Evolutionary conservation across 2,797 vertebrate genomes (phyloP), one percentile per base, ranked within the genome.

Genomic region (Nannoperca obscura): DNA sequence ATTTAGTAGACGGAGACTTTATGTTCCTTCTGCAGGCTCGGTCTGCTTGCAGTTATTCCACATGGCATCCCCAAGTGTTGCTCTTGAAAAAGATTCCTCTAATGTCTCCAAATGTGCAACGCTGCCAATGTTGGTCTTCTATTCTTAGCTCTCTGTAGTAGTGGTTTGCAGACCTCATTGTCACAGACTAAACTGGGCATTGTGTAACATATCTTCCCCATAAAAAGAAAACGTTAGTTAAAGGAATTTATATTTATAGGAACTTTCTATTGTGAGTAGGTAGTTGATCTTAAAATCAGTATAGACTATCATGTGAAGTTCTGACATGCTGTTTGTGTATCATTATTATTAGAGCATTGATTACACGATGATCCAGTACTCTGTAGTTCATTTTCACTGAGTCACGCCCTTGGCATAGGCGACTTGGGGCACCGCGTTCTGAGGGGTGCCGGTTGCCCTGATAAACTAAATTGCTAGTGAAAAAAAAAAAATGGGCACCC

Each of bases 1-100:
- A 87, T 82, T 82, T 34, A 0, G 63, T 78, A 72, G 79, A 80
- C 78, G 75, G 72, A 78, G 81, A 83, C 76, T 77, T 85, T 78
- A 70, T 86, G 85, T 83, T 91, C 80, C 69, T 67, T 47, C 74
- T 67, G 72, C 71, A 57, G 61, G 54, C 75, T 81, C 76, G 17
- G 67, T 71, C 67, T 66, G 73, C 59, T 81, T 40, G n/a, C 68
- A 76, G 54, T 80, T 80, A 77, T 87, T 89, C 74, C 83, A 88
- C 80, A 91, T 84, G 86, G 79, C 85, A 85, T 86, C 82, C 74
- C 81, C 70, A 86, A 86, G 71, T 83, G 86, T 82, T 91, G 78
- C 75, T 87, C 83, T 85, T 82, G 71, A 89, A 85, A 83, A 84
- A 78, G 36, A 83, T 86, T 83, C 71, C 88, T 87, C 74, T 36